Evolutionary conservation across 2,797 vertebrate species (phyloP), one percentile per base, ranked within the genome.

Genomic region (Oreortyx pictus): DNA sequence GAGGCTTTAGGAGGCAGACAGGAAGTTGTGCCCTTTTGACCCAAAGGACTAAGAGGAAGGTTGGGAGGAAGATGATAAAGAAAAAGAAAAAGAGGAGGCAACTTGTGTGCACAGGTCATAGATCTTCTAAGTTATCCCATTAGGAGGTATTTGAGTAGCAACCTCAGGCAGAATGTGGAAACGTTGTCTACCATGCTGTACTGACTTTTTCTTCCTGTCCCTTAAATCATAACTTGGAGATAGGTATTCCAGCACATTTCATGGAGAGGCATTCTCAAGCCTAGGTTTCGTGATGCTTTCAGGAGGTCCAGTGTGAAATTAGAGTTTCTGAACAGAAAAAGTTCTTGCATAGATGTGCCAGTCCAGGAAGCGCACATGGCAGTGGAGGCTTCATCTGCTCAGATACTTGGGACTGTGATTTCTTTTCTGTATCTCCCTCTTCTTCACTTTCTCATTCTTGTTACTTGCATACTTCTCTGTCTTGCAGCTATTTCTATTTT

Each of bases 11-110:
- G 80, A 96, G 88, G 86, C 95, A 96, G 94, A 93, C 94, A 96
- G 96, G 95, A 98, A 97, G 95, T 93, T 94, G 89, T 92, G 95
- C 74, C 94, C 93, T 96, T 97, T 96, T 97, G 94, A 95, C 95
- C 92, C 67, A 67, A 82, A 92, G 86, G 96, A 80, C 76, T 73
- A 71, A 95, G 78, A 97, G 96, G 96, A 97, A 97, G 91, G 60
- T 95, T 95, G 93, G 68, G 83, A 95, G 96, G 95, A 97, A 97
- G 89, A 93, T 44, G 93, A 96, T 96, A 97, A 97, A 97, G 94
- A 90, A 97, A 96, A 94, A 52, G 77, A 31, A 80, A 81, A 91
- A 79, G 54, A 94, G 81, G 77, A 86, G 50, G 57, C 4, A 8
- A 76, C 88, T 79, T 89, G 54, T 86, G 46, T 66, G 68, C 39